phyloP scores from a whole-genome alignment of 2,888 invertebrate genomes.

The Drosophila formosana region DNA sequence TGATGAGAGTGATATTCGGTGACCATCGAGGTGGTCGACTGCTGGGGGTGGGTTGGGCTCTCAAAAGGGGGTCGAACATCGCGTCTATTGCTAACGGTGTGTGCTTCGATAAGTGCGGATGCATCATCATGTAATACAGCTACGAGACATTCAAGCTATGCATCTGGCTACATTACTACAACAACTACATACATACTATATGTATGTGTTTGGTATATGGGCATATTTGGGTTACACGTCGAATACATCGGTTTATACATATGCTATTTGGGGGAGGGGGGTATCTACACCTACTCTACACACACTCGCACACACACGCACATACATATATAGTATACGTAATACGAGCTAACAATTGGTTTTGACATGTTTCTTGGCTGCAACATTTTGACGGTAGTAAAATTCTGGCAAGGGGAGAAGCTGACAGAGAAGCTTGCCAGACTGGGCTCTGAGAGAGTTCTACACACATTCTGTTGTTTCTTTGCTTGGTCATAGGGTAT shows the following conservation, averaged over 20 bases:
- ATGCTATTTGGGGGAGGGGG: background rate
- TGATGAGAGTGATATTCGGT: too few relatives aligned
- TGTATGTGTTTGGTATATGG: conserved; percentile 3
- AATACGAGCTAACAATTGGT: background rate
- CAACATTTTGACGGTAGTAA: conserved; percentile 4
- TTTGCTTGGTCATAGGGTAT: conserved; percentile 49
- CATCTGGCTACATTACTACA: conserved; percentile 32
- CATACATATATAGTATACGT: background rate
- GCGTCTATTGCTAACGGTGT: background rate
- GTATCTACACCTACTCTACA: background rate
- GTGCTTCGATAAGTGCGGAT: background rate
- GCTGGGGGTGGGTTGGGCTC: too few relatives aligned
- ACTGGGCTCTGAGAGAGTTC: too few relatives aligned
- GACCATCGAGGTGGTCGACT: too few relatives aligned
- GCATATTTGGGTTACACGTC: conserved; percentile 6
- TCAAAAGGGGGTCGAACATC: too few relatives aligned
- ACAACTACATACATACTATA: conserved; percentile 33
- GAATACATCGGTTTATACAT: conserved; percentile 3
- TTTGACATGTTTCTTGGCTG: conserved; percentile 4
- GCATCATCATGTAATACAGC: background rate
- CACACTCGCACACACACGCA: background rate
- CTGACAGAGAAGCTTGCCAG: too few relatives aligned
- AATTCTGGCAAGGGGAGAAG: background rate
- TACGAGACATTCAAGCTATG: conserved; percentile 10
- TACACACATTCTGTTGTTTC: conserved; percentile 9